These are phyloP conservation scores for Didymodactylos carnosus DNA, from an alignment of 2,888 invertebrate genomes.

Conservation along the genomic window DNA sequence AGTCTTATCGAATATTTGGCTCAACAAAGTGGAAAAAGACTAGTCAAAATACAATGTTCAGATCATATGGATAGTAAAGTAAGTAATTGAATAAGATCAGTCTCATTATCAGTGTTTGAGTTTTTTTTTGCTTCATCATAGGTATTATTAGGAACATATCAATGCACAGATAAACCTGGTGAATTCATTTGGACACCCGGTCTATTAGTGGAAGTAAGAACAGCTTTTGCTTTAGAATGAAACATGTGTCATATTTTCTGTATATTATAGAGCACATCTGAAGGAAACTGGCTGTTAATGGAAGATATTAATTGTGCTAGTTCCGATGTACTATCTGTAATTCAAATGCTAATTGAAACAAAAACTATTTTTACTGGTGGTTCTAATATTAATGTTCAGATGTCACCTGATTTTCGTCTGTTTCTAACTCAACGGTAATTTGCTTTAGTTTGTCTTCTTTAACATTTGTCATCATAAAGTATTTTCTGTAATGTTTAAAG, in stretches of 20 bases:
- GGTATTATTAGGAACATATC: conserved; percentile 68
- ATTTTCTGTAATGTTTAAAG: background rate
- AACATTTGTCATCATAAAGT: too few relatives aligned
- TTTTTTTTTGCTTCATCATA: conserved; percentile 20
- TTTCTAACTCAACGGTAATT: conserved; percentile 49
- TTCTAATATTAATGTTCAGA: conserved; percentile 57
- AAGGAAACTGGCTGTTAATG: conserved; percentile 71
- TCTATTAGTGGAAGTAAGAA: conserved; percentile 55
- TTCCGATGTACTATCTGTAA: conserved; percentile 67
- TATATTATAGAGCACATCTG: conserved; percentile 30
- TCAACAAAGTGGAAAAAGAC: conserved; percentile 43
- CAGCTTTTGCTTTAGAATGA: too few relatives aligned
- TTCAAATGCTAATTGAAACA: conserved; percentile 64
- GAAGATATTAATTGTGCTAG: conserved; percentile 89
- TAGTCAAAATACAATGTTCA: conserved; percentile 11
- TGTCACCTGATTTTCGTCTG: conserved; percentile 67
- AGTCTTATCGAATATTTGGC: conserved; percentile 77
- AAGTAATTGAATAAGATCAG: background rate
- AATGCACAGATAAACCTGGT: conserved; percentile 85
- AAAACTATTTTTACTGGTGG: conserved; percentile 43
- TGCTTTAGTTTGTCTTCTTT: too few relatives aligned
- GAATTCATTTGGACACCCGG: conserved; percentile 92
- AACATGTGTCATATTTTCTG: background rate
- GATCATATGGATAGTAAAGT: conserved; percentile 13
- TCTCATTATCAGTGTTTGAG: background rate